Percentiles rank a stretch among this genome's conserved stretches.
Conservation (phyloP, 2,113 vertebrate species). For the Cryptomyrus ogoouensis region DNA sequence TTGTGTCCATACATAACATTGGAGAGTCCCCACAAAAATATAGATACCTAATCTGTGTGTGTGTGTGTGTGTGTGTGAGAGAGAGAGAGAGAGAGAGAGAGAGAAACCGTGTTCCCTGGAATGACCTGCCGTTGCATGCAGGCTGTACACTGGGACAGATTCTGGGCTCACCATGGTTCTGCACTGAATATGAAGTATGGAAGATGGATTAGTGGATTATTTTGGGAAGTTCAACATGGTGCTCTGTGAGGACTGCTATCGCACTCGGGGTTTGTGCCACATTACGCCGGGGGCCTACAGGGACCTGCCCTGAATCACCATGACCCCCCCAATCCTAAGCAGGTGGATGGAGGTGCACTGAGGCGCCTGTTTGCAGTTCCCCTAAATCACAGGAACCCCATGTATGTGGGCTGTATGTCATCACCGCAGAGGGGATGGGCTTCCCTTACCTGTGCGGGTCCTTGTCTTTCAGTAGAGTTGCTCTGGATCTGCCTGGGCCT, state of each 20-base stretch:
- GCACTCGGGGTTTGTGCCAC: background rate
- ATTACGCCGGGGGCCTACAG: background rate
- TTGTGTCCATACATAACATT: background rate
- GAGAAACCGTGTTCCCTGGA: background rate
- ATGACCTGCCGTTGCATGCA: background rate
- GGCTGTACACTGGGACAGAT: background rate
- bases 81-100: background rate
- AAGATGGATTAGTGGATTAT: background rate
- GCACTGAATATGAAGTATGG: background rate
- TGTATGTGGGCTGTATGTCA: background rate
- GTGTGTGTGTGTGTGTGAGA: background rate
- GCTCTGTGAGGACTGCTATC: background rate
- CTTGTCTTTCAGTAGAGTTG: background rate
- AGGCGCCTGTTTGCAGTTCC: background rate
- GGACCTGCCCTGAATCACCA: background rate
- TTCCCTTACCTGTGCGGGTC: too few relatives aligned
- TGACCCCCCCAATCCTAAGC: background rate
- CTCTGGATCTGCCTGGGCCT: background rate
- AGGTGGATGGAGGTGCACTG: background rate
- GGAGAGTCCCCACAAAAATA: background rate
- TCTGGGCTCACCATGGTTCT: background rate
- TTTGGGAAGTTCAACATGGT: background rate
- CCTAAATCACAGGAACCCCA: background rate
- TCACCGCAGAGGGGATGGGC: background rate
- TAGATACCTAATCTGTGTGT: background rate